Percentiles rank a stretch among this genome's conserved stretches.
Evolutionary conservation across 2,113 vertebrate species (phyloP).

Genomic region (Propithecus coquereli): DNA sequence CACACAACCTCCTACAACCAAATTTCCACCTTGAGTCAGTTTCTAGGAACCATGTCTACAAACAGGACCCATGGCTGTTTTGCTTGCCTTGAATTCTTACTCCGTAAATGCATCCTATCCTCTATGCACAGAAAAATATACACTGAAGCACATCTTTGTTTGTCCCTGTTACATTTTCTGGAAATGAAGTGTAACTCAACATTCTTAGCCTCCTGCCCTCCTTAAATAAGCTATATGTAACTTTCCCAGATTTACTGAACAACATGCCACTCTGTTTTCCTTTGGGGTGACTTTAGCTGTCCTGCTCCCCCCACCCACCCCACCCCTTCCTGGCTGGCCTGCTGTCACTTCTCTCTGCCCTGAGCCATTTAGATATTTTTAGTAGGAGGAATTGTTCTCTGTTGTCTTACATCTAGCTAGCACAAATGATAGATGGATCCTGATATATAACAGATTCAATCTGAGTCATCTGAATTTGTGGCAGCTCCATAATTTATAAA

Average conservation of each 20-base stretch:
- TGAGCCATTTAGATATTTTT: background rate
- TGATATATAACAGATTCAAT: background rate
- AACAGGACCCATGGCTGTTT: background rate
- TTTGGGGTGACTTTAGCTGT: background rate
- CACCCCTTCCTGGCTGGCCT: background rate
- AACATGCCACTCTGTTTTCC: no score
- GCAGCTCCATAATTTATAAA: background rate
- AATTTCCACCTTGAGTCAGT: background rate
- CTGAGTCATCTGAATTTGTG: background rate
- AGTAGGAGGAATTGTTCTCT: background rate
- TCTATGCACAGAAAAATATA: background rate
- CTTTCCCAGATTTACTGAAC: background rate
- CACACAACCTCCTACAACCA: background rate
- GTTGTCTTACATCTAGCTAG: background rate
- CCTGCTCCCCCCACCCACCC: accelerated
- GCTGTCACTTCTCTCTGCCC: background rate
- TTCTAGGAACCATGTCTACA: background rate
- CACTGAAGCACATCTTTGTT: background rate
- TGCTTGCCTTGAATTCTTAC: background rate
- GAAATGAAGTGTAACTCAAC: background rate
- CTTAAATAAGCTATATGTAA: background rate
- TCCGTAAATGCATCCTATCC: background rate
- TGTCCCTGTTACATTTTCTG: background rate
- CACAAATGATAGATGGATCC: background rate
- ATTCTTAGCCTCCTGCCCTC: background rate